Base-by-base conservation (phyloP, 2,888 invertebrate species). In the Spisula subtruncata region DNA sequence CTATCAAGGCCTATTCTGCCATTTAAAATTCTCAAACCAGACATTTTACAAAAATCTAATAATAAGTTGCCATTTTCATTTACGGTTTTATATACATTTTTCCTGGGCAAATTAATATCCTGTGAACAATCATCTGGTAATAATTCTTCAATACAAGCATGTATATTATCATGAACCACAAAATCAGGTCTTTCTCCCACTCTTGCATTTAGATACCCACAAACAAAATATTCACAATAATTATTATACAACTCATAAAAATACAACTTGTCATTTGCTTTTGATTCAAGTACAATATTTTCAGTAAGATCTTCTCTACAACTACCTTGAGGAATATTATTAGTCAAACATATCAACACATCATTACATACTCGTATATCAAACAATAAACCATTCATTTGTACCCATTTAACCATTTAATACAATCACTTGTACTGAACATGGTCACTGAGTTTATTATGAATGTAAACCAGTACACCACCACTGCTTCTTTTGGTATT, bases 31-130 rank as follows among this genome's bases (percentile, higher is more conserved):
- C 66, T 66, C 16, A 66, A 25, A n/a, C 66, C 66, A 66, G 66
- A 20, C n/a, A n/a, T 25, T 66, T 66, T 66, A 66, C 66, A 66
- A n/a, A 66, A 66, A 25, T 66, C 66, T 66, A 66, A 66, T 66
- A 66, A 66, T 20, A n/a, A n/a, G 8, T 25, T 66, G 25, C 66
- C 66, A 66, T 66, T 10, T 66, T 66, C 66, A 25, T 66, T 66
- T 5, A 66, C 66, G 10, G 10, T 10, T 12, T 66, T 66, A 66
- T 66, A 12, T 66, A n/a, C 10, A 66, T 25, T 66, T n/a, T 66
- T 66, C 29, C 66, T 66, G 4, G 66, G 66, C 25, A 66, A 66
- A 25, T 25, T 25, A 14, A 66, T n/a, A 66, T 66, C 66, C 10
- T n/a, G 10, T 2, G 25, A 1, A 66, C 25, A 66, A n/a, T 66